Conservation (phyloP, 2,888 invertebrate species). For the Yponomeuta plumbellus region DNA sequence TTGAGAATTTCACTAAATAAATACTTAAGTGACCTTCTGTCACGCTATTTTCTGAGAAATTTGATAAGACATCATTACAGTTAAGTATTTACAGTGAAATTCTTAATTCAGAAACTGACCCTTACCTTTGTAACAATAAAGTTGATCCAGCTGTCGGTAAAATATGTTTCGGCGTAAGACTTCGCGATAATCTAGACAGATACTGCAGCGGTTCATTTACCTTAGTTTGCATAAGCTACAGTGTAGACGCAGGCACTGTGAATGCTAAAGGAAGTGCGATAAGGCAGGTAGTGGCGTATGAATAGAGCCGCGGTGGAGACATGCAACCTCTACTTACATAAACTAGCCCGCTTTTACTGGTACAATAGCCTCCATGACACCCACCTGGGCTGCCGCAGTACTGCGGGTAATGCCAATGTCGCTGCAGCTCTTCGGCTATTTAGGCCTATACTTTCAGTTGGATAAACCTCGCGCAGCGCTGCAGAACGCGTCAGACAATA, state of each 20-base stretch:
- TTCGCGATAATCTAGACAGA: not conserved
- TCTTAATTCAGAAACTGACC: too few species aligned
- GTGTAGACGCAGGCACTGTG: slow-evolving; percentile 26
- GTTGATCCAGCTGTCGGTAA: too few species aligned
- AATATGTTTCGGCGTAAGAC: not conserved
- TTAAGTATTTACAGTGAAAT: too few species aligned
- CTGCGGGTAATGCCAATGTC: not conserved
- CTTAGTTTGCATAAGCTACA: slow-evolving; percentile 5
- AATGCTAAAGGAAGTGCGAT: slow-evolving; percentile 49
- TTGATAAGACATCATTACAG: too few species aligned
- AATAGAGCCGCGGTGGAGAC: slow-evolving; percentile 7
- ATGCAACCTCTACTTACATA: slow-evolving; percentile 10
- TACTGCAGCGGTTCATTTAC: slow-evolving; percentile 1
- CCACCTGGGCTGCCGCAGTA: not conserved
- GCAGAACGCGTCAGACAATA: not conserved
- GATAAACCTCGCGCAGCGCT: not conserved
- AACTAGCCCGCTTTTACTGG: not conserved
- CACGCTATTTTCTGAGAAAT: too few species aligned
- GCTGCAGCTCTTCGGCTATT: not conserved
- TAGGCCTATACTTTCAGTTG: slow-evolving; percentile 8
- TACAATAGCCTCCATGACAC: not conserved
- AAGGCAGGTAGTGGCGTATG: slow-evolving; percentile 41
- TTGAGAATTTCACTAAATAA: too few species aligned
- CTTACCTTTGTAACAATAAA: too few species aligned
- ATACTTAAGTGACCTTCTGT: too few species aligned